Percentiles rank a stretch among this genome's conserved stretches.
These are phyloP conservation scores for Crotalus tigris DNA, from an alignment of 2,113 vertebrate species.

Conservation along the genomic window DNA sequence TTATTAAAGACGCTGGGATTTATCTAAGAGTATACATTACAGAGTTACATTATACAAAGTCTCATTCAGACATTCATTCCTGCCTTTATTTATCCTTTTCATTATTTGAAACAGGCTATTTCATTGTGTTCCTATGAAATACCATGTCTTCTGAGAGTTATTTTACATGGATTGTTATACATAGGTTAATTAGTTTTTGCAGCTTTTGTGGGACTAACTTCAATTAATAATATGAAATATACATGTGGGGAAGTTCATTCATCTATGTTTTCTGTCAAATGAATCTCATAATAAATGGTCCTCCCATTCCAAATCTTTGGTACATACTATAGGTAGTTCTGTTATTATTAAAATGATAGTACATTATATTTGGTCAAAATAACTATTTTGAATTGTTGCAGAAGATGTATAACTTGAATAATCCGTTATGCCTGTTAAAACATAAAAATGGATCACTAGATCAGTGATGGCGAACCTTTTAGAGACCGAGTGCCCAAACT, in stretches of 20 bases:
- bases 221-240: neutral
- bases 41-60: neutral
- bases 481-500: no score
- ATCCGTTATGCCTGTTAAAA: neutral
- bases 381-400: neutral
- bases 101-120: neutral
- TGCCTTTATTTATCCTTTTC: neutral
- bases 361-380: neutral
- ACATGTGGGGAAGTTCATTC: neutral
- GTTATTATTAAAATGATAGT: neutral
- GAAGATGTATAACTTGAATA: neutral
- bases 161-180: neutral
- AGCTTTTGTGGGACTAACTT: neutral
- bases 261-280: neutral
- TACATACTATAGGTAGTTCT: neutral
- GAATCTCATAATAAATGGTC: neutral
- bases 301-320: neutral
- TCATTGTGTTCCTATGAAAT: neutral
- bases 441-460: neutral
- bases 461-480: no score
- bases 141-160: neutral
- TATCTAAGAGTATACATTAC: neutral
- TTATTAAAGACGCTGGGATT: neutral
- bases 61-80: neutral
- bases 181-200: neutral